These are phyloP conservation scores for Fragum fragum DNA, from an alignment of 2,888 invertebrate genomes.

Conservation along the genomic window DNA sequence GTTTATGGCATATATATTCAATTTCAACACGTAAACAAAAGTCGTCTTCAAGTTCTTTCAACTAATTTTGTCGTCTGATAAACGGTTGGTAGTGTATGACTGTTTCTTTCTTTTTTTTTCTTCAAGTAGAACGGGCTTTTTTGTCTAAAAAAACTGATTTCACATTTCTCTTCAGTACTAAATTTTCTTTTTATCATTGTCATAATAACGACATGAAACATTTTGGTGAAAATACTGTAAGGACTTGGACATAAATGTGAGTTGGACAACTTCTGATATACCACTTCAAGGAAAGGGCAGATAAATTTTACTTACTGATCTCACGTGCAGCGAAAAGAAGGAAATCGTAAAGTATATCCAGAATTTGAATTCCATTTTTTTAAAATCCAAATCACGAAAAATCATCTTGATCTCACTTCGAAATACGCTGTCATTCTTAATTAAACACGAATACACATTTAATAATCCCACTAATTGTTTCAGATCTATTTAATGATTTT, in stretches of 20 bases:
- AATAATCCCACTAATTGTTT: neutral
- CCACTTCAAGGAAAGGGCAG: no score
- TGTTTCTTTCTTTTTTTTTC: neutral
- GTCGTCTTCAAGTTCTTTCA: no score
- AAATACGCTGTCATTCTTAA: neutral
- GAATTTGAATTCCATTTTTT: neutral
- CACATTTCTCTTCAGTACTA: neutral
- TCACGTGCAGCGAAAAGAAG: neutral
- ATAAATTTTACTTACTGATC: neutral
- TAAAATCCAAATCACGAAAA: neutral
- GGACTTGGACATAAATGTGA: no score
- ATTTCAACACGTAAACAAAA: no score
- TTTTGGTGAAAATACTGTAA: no score
- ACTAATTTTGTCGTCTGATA: neutral
- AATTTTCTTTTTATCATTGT: no score
- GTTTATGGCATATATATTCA: no score
- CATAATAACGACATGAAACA: no score
- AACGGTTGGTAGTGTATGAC: neutral
- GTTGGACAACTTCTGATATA: no score
- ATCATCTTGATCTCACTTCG: neutral
- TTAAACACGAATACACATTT: slow-evolving; percentile 6
- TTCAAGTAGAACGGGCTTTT: neutral
- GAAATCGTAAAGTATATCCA: neutral
- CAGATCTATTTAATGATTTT: neutral
- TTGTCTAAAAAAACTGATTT: neutral